Conservation (phyloP, 2,113 vertebrate species). For the Tapirus terrestris region DNA sequence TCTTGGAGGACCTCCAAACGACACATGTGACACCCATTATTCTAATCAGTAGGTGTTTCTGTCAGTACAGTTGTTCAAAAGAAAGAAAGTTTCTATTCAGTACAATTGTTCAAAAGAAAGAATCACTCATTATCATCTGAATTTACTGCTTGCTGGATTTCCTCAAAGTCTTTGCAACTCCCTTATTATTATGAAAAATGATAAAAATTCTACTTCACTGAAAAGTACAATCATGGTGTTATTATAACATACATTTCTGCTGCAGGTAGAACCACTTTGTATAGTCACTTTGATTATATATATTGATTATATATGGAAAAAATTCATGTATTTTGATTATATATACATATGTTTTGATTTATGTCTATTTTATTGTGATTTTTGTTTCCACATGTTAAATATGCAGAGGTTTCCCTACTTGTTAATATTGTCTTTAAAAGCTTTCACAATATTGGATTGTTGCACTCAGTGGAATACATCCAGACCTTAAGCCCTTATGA, state of each 20-base stretch:
- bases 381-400: conserved; percentile 45
- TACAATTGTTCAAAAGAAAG: conserved; percentile 28
- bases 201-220: background rate
- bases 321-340: background rate
- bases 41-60: background rate
- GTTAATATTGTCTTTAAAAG: conserved; percentile 63
- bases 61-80: background rate
- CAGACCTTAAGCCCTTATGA: conserved; percentile 40
- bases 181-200: conserved; percentile 3
- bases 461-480: conserved; percentile 27
- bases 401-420: background rate
- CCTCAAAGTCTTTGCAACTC: background rate
- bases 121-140: background rate
- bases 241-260: background rate
- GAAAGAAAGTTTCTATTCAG: background rate
- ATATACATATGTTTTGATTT: background rate
- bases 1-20: background rate
- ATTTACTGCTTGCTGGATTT: conserved; percentile 22
- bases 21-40: background rate
- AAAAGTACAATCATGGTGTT: conserved; percentile 34
- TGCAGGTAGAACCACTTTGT: background rate
- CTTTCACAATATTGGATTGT: conserved; percentile 48
- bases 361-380: conserved; percentile 26
- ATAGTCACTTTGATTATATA: background rate
- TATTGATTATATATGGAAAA: background rate